Evolutionary conservation across 1,140 invertebrate genomes (phyloP).

Genomic region (Drosophila kohkoa): DNA sequence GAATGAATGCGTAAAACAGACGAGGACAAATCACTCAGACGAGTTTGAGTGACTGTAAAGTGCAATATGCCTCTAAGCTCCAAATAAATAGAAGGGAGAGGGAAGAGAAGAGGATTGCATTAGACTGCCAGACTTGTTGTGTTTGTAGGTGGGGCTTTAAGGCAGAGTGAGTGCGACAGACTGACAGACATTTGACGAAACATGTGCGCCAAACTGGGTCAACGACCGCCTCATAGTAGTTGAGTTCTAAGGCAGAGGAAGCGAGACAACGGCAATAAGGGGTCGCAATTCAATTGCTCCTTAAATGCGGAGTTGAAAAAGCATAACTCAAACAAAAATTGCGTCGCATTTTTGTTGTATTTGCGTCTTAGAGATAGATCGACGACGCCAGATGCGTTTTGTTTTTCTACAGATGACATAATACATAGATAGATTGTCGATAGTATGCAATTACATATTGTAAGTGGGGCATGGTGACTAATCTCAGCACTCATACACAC

Average conservation of each 20-base stretch:
- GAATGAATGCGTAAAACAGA: slow-evolving; percentile 56
- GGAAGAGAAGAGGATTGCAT: slow-evolving; percentile 17
- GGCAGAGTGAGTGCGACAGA: slow-evolving; percentile 25
- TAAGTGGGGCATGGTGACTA: slow-evolving; percentile 11
- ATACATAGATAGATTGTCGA: neutral
- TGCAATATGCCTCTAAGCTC: slow-evolving; percentile 26
- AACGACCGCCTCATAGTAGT: slow-evolving; percentile 79
- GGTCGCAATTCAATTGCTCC: slow-evolving; percentile 9
- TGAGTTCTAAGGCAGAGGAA: slow-evolving; percentile 2
- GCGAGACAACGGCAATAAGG: neutral
- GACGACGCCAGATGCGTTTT: slow-evolving; percentile 10
- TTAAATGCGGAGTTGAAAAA: slow-evolving; percentile 38
- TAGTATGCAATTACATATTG: neutral
- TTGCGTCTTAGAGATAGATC: slow-evolving; percentile 39
- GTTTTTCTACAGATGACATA: slow-evolving; percentile 8
- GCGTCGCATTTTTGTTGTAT: slow-evolving; percentile 52
- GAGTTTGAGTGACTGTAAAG: slow-evolving; percentile 25
- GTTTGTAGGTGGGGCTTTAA: slow-evolving; percentile 21
- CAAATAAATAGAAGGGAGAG: slow-evolving; percentile 1
- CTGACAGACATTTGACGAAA: slow-evolving; percentile 42
- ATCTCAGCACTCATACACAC: neutral
- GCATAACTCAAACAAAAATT: slow-evolving; percentile 38
- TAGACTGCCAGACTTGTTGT: slow-evolving; percentile 1
- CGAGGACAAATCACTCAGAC: slow-evolving; percentile 22
- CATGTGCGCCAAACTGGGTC: slow-evolving; percentile 73